Percentiles rank a stretch among this genome's conserved stretches.
phyloP scores from a whole-genome alignment of 2,113 vertebrate genomes.

The Hystrix brachyura region DNA sequence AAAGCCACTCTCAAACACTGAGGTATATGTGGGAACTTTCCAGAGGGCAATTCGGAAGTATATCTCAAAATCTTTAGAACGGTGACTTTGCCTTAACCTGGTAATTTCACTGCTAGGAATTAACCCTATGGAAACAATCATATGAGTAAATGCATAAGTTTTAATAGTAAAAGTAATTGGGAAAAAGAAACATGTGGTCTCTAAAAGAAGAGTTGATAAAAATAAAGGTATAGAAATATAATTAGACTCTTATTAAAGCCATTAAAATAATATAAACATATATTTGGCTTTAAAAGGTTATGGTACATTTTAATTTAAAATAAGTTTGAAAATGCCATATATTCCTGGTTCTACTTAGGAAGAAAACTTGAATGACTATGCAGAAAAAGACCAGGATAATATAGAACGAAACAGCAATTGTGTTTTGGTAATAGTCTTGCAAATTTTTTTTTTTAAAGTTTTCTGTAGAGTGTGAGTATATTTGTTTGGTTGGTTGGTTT shows the following conservation, averaged over 20 bases:
- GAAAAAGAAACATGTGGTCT: not conserved
- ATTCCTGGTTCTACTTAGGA: not conserved
- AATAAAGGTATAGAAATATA: not conserved
- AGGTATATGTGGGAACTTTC: not conserved
- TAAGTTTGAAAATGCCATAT: not conserved
- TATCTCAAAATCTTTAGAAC: not conserved
- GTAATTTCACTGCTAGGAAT: not conserved
- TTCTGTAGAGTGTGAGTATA: not conserved
- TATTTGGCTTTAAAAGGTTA: not conserved
- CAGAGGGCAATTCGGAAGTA: not conserved
- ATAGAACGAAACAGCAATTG: not conserved
- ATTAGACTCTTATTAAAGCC: not conserved
- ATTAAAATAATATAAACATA: not conserved
- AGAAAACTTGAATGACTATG: not conserved
- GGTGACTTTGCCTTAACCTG: not conserved
- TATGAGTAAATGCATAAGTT: not conserved
- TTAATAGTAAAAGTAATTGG: constrained; percentile 4
- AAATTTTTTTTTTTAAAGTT: not conserved
- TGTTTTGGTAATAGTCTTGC: not conserved
- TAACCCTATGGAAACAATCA: not conserved
- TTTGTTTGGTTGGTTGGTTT: not conserved
- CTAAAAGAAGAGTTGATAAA: constrained; percentile 1
- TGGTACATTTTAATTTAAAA: constrained; percentile 38
- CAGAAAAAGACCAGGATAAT: not conserved
- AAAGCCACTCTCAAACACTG: not conserved